These are phyloP conservation scores for Oligia latruncula DNA, from an alignment of 2,888 invertebrate species.

Conservation along the genomic window DNA sequence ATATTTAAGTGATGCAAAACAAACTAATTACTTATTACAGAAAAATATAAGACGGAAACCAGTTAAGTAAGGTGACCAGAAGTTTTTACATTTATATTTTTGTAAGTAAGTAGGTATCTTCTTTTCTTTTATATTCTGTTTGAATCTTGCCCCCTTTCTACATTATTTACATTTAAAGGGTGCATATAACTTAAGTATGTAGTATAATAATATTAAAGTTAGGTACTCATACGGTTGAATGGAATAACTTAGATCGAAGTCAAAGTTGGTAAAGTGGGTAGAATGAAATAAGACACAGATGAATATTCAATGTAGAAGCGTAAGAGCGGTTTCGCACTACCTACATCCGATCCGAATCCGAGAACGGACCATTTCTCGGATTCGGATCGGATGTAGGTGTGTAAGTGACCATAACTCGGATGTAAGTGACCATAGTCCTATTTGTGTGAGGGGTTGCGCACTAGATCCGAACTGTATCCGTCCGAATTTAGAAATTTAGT, in stretches of 20 bases:
- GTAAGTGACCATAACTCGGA: too few relatives aligned
- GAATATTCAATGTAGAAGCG: not conserved
- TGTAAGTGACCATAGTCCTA: too few relatives aligned
- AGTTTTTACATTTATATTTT: not conserved
- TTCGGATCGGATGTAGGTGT: too few relatives aligned
- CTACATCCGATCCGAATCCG: too few relatives aligned
- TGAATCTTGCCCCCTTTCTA: not conserved
- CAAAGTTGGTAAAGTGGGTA: not conserved
- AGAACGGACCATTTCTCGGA: too few relatives aligned
- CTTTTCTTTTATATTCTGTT: not conserved
- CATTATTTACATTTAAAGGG: not conserved
- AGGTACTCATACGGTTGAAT: not conserved
- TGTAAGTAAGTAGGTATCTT: not conserved
- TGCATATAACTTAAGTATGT: not conserved
- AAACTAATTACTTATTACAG: not conserved
- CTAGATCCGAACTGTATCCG: too few relatives aligned
- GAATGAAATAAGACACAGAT: not conserved
- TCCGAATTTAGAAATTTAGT: too few relatives aligned
- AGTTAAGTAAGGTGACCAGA: not conserved
- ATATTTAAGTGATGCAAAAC: conserved; percentile 15
- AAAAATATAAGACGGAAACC: not conserved
- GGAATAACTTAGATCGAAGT: not conserved
- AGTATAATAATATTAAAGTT: not conserved
- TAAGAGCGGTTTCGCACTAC: too few relatives aligned
- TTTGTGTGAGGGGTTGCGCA: too few relatives aligned